These are phyloP conservation scores for Eublepharis macularius DNA, from an alignment of 2,113 vertebrate genomes.

Conservation along the genomic window DNA sequence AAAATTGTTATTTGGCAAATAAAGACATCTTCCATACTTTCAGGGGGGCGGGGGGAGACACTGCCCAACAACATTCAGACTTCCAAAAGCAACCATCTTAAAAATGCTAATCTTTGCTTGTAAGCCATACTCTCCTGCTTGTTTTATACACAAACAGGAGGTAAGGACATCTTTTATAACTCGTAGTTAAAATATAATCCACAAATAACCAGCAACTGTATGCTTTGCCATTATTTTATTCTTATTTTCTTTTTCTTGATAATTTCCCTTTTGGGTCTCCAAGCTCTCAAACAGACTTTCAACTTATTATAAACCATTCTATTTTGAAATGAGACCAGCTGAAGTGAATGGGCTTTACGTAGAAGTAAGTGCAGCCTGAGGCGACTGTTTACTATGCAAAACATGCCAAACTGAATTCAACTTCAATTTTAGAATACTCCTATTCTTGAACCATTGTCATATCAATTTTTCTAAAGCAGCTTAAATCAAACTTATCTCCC, in stretches of 20 bases:
- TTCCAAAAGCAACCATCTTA: slow-evolving; percentile 22
- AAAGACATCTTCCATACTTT: not conserved
- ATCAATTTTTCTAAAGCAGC: not conserved
- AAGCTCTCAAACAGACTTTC: not conserved
- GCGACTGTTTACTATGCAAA: not conserved
- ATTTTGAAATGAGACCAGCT: not conserved
- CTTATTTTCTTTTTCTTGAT: slow-evolving; percentile 8
- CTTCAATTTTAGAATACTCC: too few relatives aligned
- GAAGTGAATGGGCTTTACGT: not conserved
- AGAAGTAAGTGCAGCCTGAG: not conserved
- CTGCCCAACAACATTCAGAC: not conserved
- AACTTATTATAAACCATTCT: not conserved
- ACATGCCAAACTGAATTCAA: not conserved
- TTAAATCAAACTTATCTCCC: not conserved
- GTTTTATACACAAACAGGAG: slow-evolving; percentile 19
- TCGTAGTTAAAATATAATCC: too few relatives aligned
- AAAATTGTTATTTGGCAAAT: not conserved
- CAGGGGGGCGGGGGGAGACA: not conserved
- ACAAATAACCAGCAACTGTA: not conserved
- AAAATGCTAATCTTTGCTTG: not conserved
- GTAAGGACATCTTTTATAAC: not conserved
- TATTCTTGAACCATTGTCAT: not conserved
- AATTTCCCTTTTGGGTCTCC: not conserved
- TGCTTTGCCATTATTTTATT: not conserved
- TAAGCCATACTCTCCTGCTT: slow-evolving; percentile 1